Conservation (phyloP, 1,140 invertebrate genomes). For the Homarus americanus region DNA sequence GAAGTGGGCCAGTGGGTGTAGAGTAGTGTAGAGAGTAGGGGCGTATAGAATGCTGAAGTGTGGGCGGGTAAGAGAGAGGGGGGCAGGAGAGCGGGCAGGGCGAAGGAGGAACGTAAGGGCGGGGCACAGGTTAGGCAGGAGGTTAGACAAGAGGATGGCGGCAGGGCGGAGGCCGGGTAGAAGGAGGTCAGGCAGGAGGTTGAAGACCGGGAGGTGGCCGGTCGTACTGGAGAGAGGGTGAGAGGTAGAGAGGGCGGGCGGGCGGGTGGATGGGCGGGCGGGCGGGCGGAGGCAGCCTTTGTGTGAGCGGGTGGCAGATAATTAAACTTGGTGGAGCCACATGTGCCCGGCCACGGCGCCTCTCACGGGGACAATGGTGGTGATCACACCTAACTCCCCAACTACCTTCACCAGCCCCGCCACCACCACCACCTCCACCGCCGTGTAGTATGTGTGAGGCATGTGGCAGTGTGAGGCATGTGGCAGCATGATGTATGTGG, state of each 20-base stretch:
- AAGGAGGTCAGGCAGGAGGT: too few relatives aligned
- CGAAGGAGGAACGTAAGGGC: neutral
- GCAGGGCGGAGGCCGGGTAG: neutral
- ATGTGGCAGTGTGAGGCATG: too few relatives aligned
- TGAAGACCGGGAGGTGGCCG: neutral
- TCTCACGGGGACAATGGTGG: slow-evolving; percentile 37
- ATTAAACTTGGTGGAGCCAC: slow-evolving; percentile 47
- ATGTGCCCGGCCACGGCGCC: slow-evolving; percentile 18
- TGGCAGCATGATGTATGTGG: too few relatives aligned
- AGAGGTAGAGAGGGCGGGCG: neutral
- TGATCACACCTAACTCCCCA: slow-evolving; percentile 40
- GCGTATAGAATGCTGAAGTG: neutral
- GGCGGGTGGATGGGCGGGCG: neutral
- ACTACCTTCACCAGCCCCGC: neutral
- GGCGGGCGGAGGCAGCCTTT: slow-evolving; percentile 17
- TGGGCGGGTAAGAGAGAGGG: neutral
- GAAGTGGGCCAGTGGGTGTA: neutral
- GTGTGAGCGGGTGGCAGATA: slow-evolving; percentile 49
- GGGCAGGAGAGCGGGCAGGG: neutral
- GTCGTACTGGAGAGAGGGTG: neutral
- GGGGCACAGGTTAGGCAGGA: neutral
- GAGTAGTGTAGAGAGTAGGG: neutral
- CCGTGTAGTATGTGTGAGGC: too few relatives aligned
- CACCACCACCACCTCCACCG: too few relatives aligned
- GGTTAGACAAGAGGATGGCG: neutral